Evolutionary conservation across 2,797 vertebrate species (phyloP), one percentile per base, ranked within the genome.

Genomic region (Myripristis jacobus): DNA sequence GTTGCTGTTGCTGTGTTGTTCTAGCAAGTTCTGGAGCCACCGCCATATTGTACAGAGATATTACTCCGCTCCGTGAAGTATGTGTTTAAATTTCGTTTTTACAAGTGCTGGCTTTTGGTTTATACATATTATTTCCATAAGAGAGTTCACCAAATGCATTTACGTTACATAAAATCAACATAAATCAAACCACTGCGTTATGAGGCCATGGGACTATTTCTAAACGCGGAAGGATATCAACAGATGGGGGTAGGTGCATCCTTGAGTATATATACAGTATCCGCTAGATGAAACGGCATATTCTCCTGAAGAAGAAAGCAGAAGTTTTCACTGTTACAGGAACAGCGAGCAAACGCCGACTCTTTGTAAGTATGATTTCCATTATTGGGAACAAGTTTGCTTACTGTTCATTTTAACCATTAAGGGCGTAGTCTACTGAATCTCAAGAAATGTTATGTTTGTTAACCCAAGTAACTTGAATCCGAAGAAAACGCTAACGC

Each of bases 21-120:
- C 92, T 66, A 38, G 91, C 55, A 91, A 54, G 70, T 92, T 94
- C 92, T 86, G 11, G 77, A 82, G 2, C n/a, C 15, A 7, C 43
- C 48, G 8, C 19, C 24, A 25, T 3, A 50, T 8, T 48, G 19
- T 4, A 3, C 11, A 1, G 5, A 46, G 1, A 73, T 90, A 88
- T 92, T 53, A 86, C 2, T 94, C 85, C 89, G 92, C 91, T n/a
- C n/a, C 19, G 3, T 1, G 0, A 1, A 15, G 1, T 1, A 31
- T 38, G n/a, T 48, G 3, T 48, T 1, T 15, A 61, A 27, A 10
- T 15, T 47, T 19, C 0, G 2, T 25, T 25, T 66, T 43, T 38
- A 11, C 1, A 19, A 6, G 0, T 0, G 0, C 3, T 16, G 0
- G 0, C 1, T 18, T 61, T 46, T n/a, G 15, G 0, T 54, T 0